Percentiles rank a stretch among this genome's conserved stretches.
These are phyloP conservation scores for Eupithecia inturbata DNA, from an alignment of 2,888 invertebrate species.

Conservation along the genomic window DNA sequence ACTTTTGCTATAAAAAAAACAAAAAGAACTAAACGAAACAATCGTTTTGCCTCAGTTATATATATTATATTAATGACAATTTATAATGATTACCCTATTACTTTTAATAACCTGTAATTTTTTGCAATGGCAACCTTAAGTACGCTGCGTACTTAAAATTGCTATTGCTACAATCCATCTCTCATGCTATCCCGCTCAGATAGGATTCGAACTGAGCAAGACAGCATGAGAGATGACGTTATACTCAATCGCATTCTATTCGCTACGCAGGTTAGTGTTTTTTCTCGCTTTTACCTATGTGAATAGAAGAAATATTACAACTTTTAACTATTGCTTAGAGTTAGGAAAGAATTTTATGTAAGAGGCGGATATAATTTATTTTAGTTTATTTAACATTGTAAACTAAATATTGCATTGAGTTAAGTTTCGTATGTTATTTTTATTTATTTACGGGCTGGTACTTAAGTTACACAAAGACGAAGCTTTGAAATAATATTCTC, in stretches of 20 bases:
- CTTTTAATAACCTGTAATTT: neutral
- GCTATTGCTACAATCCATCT: no score
- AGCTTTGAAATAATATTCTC: neutral
- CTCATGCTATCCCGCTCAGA: no score
- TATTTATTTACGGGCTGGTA: conserved; percentile 46
- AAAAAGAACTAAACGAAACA: neutral
- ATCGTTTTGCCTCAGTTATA: neutral
- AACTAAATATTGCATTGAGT: neutral
- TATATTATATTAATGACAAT: neutral
- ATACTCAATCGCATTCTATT: neutral
- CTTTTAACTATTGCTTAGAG: neutral
- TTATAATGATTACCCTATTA: neutral
- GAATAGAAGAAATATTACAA: neutral
- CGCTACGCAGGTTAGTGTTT: neutral
- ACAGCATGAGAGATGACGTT: neutral
- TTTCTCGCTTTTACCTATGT: neutral
- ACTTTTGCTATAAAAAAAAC: neutral
- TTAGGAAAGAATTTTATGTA: neutral
- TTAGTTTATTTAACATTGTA: neutral
- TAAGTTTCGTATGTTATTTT: neutral
- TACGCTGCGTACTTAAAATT: no score
- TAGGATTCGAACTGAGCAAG: neutral
- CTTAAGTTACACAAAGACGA: conserved; percentile 40
- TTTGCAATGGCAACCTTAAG: no score
- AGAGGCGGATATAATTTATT: neutral